Evolutionary conservation across 1,140 invertebrate genomes (phyloP).

Genomic region (Drosophila novamexicana): DNA sequence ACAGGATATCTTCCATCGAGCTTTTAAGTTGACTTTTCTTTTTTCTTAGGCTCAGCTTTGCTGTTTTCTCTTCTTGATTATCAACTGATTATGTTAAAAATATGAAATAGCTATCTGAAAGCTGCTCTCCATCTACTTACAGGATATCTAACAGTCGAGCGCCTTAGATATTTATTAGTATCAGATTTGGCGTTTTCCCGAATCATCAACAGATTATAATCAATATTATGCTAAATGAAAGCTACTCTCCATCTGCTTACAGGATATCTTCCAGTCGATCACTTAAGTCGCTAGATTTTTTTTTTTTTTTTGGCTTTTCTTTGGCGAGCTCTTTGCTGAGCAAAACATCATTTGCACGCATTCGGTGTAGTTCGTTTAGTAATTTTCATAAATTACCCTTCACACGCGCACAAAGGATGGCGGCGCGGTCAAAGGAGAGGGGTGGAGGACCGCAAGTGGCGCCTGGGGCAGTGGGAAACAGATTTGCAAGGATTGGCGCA

Average conservation of each 20-base stretch:
- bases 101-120: no score
- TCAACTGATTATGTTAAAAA: no score
- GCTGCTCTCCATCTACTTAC: no score
- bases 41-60: no score
- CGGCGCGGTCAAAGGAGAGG: neutral
- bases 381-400: slow-evolving; percentile 79
- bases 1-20: no score
- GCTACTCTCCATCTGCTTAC: neutral
- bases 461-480: slow-evolving; percentile 16
- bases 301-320: neutral
- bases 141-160: no score
- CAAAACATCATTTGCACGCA: slow-evolving; percentile 71
- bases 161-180: no score
- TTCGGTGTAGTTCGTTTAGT: slow-evolving; percentile 68
- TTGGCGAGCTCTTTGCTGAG: slow-evolving; percentile 6
- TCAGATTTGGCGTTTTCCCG: no score
- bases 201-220: no score
- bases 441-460: neutral
- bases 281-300: neutral
- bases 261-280: neutral
- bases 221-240: no score
- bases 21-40: no score
- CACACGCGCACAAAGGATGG: slow-evolving; percentile 24
- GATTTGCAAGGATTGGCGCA: slow-evolving; percentile 31
- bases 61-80: no score